A percentile compares a stretch with the other conserved stretches of the same genome.
Conservation (phyloP, 2,797 vertebrate species). For the Sylvia borin region DNA sequence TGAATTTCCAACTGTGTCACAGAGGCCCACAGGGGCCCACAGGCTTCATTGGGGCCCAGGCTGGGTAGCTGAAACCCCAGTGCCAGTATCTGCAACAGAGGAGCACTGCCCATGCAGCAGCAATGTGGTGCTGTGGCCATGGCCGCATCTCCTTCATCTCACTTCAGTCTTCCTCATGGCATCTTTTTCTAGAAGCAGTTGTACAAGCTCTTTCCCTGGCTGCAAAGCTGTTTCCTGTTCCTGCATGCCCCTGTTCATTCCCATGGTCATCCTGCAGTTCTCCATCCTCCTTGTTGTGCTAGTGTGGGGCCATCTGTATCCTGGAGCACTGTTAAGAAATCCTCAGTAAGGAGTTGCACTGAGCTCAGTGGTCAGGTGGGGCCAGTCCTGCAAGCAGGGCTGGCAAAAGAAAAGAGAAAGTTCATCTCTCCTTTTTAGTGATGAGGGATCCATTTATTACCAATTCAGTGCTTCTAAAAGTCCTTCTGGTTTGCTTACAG, state of each 20-base stretch:
- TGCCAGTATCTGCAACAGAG: too few relatives aligned
- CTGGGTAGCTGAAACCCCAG: too few relatives aligned
- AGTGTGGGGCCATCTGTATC: rapidly evolving
- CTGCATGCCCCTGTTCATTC: background rate
- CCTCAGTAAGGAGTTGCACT: background rate
- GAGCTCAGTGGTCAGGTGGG: background rate
- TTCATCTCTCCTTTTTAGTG: background rate
- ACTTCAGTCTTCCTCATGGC: rapidly evolving
- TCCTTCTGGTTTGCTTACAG: background rate
- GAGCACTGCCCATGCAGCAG: background rate
- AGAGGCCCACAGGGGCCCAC: too few relatives aligned
- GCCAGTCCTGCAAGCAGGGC: background rate
- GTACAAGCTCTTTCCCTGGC: background rate
- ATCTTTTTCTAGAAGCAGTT: background rate
- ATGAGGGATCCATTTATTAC: background rate
- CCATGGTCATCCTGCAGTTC: background rate
- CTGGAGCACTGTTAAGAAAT: background rate
- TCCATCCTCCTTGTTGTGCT: background rate
- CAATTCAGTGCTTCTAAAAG: background rate
- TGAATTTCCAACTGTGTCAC: too few relatives aligned
- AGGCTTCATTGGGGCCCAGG: too few relatives aligned
- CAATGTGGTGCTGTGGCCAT: background rate
- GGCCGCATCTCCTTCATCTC: background rate
- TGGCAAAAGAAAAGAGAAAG: background rate
- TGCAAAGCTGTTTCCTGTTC: background rate